These are phyloP conservation scores for Palythoa grandis DNA, from an alignment of 92 coral and sea anemone species.

Conservation along the genomic window DNA sequence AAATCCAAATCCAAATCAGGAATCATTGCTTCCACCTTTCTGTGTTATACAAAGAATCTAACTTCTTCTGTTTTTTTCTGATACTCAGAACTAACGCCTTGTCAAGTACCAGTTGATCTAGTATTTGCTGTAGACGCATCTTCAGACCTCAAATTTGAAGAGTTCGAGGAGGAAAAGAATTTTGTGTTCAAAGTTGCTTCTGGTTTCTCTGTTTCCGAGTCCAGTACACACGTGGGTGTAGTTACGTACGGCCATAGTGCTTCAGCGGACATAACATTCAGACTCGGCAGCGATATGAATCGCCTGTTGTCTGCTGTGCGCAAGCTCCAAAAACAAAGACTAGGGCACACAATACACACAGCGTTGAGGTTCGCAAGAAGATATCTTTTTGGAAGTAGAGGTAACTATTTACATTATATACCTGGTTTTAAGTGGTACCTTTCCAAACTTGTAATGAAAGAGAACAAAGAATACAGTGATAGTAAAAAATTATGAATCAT, in stretches of 20 bases:
- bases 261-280: constrained; percentile 10
- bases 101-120: constrained; percentile 11
- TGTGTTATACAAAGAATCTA: too few species aligned
- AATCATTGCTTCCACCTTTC: too few species aligned
- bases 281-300: not conserved
- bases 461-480: too few species aligned
- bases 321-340: constrained; percentile 18
- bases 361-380: constrained; percentile 10
- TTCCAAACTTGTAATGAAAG: too few species aligned
- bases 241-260: constrained; percentile 24
- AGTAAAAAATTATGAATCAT: too few species aligned
- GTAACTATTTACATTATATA: not conserved
- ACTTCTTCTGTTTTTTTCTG: not conserved
- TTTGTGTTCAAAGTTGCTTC: constrained; percentile 18
- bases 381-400: constrained; percentile 7
- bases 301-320: constrained; percentile 16
- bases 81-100: not conserved
- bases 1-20: too few species aligned
- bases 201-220: constrained; percentile 8
- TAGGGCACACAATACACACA: constrained; percentile 6
- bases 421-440: too few species aligned
- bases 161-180: constrained; percentile 15
- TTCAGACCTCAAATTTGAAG: constrained; percentile 8
- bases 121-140: constrained; percentile 22
- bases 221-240: constrained; percentile 24